Evolutionary conservation across 1,140 invertebrate species (phyloP).

Genomic region (Hesperophylax magnus): DNA sequence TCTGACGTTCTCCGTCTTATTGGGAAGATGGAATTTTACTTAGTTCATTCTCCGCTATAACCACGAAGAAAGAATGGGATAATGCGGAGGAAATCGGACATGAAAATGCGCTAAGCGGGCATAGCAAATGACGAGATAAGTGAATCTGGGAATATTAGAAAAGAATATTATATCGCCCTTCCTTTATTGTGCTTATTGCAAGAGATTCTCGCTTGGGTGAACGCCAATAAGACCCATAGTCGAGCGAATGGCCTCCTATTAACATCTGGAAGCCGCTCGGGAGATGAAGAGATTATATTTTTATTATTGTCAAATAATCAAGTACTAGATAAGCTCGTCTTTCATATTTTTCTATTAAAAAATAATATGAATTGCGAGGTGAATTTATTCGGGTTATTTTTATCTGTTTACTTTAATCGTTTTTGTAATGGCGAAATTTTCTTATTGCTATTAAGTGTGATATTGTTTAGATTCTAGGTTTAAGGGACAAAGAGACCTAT

Average conservation of each 20-base stretch:
- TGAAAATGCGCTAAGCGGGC: constrained; percentile 42
- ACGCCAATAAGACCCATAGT: constrained; percentile 42
- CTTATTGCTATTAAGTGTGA: too few relatives aligned
- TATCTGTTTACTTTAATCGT: too few relatives aligned
- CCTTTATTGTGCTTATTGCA: constrained; percentile 47
- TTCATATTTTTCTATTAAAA: constrained; percentile 1
- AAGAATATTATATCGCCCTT: constrained; percentile 44
- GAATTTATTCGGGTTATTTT: too few relatives aligned
- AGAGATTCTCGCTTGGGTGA: constrained; percentile 47
- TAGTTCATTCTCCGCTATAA: constrained; percentile 28
- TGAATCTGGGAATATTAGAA: constrained; percentile 38
- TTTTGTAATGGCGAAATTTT: too few relatives aligned
- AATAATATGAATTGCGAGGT: not conserved
- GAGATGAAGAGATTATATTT: constrained; percentile 7
- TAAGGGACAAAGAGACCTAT: too few relatives aligned
- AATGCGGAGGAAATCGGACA: constrained; percentile 46
- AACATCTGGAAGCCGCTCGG: constrained; percentile 25
- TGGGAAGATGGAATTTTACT: constrained; percentile 13
- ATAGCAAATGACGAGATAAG: constrained; percentile 39
- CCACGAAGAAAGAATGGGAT: constrained; percentile 30
- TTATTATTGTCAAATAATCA: constrained; percentile 33
- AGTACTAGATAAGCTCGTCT: constrained; percentile 11
- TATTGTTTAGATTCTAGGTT: too few relatives aligned
- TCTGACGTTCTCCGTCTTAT: not conserved
- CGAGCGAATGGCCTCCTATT: constrained; percentile 14